These are phyloP conservation scores for Thecophora atra DNA, from an alignment of 2,888 invertebrate genomes.

Conservation along the genomic window DNA sequence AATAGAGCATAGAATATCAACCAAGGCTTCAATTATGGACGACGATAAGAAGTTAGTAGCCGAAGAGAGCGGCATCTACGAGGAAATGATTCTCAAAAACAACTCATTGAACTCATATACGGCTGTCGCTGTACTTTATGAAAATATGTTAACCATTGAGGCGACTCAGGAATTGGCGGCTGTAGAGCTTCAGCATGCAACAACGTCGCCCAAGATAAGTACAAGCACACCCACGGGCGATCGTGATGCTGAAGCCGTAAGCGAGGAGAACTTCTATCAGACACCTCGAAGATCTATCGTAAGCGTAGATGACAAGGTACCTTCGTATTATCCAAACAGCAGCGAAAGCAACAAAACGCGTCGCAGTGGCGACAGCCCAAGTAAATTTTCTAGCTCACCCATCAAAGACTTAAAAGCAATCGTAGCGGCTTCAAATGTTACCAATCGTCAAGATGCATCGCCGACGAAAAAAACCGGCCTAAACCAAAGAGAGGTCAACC, in stretches of 20 bases:
- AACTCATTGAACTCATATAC: conserved; percentile 43
- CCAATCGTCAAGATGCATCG: conserved; percentile 59
- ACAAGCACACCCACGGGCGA: conserved; percentile 61
- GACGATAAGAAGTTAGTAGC: conserved; percentile 38
- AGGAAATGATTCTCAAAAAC: conserved; percentile 52
- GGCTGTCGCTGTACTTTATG: conserved; percentile 56
- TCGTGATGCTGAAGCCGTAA: conserved; percentile 36
- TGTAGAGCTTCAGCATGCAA: conserved; percentile 27
- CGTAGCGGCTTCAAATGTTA: conserved; percentile 22
- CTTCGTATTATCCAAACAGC: conserved; percentile 66
- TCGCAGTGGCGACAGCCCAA: conserved; percentile 50
- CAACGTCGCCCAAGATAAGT: conserved; percentile 44
- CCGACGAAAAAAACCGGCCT: conserved; percentile 59
- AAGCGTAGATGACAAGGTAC: conserved; percentile 65
- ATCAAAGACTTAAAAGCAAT: neutral
- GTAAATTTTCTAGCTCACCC: conserved; percentile 5
- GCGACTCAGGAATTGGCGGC: conserved; percentile 58
- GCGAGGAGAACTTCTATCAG: conserved; percentile 57
- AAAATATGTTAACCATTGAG: conserved; percentile 59
- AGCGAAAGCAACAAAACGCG: conserved; percentile 59
- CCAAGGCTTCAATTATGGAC: no score
- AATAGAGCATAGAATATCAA: neutral
- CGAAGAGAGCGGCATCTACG: conserved; percentile 58
- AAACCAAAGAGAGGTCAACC: conserved; percentile 33
- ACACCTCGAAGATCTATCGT: conserved; percentile 61